Percentiles rank a stretch among this genome's conserved stretches.
Evolutionary conservation across 1,140 invertebrate species (phyloP).

Genomic region (silkworm (Bombyx mori)): ASM3026992v2 NC_085119.1:7849501-7850000

Average conservation of each 20-base stretch:
- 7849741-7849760: constrained; percentile 69
- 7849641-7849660: constrained; percentile 40
- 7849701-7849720: constrained; percentile 65
- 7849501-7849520: too few species aligned
- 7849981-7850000: neutral
- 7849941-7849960: too few species aligned
- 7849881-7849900: constrained; percentile 68
- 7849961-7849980: too few species aligned
- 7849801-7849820: constrained; percentile 47
- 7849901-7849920: constrained; percentile 34
- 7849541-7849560: too few species aligned
- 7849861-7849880: constrained; percentile 62
- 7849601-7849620: constrained; percentile 9
- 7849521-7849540: too few species aligned
- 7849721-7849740: constrained; percentile 69
- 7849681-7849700: constrained; percentile 69
- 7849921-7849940: constrained; percentile 32
- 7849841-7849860: constrained; percentile 63
- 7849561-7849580: constrained; percentile 9
- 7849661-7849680: constrained; percentile 61
- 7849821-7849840: constrained; percentile 55
- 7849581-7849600: constrained; percentile 17
- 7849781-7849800: constrained; percentile 41
- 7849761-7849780: constrained; percentile 68
- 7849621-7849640: constrained; percentile 1